Evolutionary conservation across 2,797 vertebrate genomes (phyloP), one percentile per base, ranked within the genome.

Genomic region (Halcyon chelicuti): DNA sequence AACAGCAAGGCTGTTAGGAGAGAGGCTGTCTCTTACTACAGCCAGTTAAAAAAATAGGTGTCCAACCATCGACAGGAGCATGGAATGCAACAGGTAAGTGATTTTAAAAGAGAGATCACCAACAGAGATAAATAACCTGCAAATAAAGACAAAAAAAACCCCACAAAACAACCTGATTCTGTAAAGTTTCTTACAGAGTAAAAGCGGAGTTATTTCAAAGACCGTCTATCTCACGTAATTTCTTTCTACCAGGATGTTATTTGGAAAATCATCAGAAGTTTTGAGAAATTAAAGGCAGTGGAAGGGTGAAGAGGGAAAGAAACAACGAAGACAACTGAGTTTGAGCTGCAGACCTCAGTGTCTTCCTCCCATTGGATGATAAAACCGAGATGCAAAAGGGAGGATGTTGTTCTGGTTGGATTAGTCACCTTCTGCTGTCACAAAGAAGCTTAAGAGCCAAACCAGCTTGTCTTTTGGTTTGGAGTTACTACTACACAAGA

Each of bases 11-110:
- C 10, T 65, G 54, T 9, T 2, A 39, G 62, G 42, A 39, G 0
- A 58, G 54, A 74, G 23, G 25, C 33, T 80, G 67, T 7, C 40
- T 80, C 73, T 33, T 31, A 14, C 2, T 39, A 7, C 5, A 1
- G 1, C 47, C 4, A 25, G 14, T 37, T 57, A 15, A 4, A 90
- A 91, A 75, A 90, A 74, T 3, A 55, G 0, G 0, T 68, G 26
- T 81, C 70, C 39, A 77, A 2, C 6, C 42, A 9, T 1, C 15
- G 28, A 28, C 0, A 2, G 46, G 28, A 66, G 22, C 1, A 0
- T 8, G 37, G 60, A 46, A 86, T 12, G 14, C 26, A 42, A 40
- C 25, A 88, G 55, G 5, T 4, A 47, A 47, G 12, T 3, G 49
- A 61, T 35, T 75, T 86, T 18, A 33, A 89, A 77, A 42, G 37